Evolutionary conservation across 2,797 vertebrate species (phyloP).

Genomic region (Phoxinus dragarum): DNA sequence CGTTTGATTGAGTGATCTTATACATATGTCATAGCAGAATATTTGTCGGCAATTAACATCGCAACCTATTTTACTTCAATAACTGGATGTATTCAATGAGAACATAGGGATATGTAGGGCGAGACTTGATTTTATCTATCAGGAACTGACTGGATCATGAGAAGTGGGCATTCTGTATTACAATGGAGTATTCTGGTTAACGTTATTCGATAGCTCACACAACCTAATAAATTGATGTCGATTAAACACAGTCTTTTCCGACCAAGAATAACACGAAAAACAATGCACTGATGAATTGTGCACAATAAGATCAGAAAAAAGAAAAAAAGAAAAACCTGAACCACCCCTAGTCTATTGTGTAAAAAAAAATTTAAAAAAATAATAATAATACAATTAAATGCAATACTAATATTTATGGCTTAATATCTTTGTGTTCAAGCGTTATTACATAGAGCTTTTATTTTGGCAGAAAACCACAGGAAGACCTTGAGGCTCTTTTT

Average conservation of each 20-base stretch:
- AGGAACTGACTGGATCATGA: constrained; percentile 1
- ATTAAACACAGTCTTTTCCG: background rate
- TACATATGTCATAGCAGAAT: too few species aligned
- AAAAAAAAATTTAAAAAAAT: background rate
- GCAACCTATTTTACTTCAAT: background rate
- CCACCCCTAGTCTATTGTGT: background rate
- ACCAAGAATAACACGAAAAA: background rate
- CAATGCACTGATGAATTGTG: background rate
- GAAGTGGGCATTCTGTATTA: background rate
- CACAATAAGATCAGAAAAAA: background rate
- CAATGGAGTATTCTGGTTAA: background rate
- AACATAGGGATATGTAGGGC: background rate
- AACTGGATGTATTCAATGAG: background rate
- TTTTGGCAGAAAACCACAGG: background rate
- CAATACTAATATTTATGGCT: background rate
- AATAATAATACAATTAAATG: too few species aligned
- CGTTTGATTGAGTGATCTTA: background rate
- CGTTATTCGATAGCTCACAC: background rate
- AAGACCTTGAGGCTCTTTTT: background rate
- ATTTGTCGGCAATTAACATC: background rate
- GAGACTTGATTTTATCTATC: constrained; percentile 1
- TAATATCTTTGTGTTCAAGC: background rate
- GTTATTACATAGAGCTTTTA: background rate
- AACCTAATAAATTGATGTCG: background rate
- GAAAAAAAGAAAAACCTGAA: background rate